These are phyloP conservation scores for Blomia tropicalis DNA, from an alignment of 2,888 invertebrate species.

Conservation along the genomic window DNA sequence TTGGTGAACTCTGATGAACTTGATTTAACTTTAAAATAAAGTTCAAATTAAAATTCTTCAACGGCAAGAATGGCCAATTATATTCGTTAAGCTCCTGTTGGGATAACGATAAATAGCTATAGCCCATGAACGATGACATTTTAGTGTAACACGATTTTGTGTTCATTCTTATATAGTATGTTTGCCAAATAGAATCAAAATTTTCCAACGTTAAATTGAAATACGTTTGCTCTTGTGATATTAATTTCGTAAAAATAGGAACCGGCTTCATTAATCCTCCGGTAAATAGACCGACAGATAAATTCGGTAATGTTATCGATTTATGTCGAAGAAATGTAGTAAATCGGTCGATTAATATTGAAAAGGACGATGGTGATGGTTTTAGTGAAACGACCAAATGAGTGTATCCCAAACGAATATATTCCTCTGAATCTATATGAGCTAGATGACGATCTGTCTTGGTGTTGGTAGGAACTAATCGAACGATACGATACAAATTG, in stretches of 20 bases:
- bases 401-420: conserved; percentile 9
- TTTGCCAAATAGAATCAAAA: conserved; percentile 24
- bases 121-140: conserved; percentile 7
- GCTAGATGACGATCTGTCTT: conserved; percentile 14
- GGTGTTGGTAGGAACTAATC: background rate
- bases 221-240: conserved; percentile 27
- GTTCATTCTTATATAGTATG: conserved; percentile 18
- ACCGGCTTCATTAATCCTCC: conserved; percentile 17
- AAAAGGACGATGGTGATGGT: conserved; percentile 9
- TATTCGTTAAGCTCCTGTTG: conserved; percentile 14
- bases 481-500: conserved; percentile 2
- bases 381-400: conserved; percentile 18
- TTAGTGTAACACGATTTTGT: conserved; percentile 21
- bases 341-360: conserved; percentile 21
- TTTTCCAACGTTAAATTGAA: conserved; percentile 26
- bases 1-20: background rate
- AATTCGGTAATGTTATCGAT: conserved; percentile 20
- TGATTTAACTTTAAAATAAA: conserved; percentile 21
- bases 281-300: conserved; percentile 10
- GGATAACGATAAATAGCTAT: conserved; percentile 18
- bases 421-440: background rate
- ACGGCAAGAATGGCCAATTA: background rate
- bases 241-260: conserved; percentile 26
- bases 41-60: background rate
- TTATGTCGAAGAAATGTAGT: conserved; percentile 16